A percentile compares a stretch with the other conserved stretches of the same genome.
Evolutionary conservation across 1,140 invertebrate species (phyloP).

Genomic region (Hirudo medicinalis): DNA sequence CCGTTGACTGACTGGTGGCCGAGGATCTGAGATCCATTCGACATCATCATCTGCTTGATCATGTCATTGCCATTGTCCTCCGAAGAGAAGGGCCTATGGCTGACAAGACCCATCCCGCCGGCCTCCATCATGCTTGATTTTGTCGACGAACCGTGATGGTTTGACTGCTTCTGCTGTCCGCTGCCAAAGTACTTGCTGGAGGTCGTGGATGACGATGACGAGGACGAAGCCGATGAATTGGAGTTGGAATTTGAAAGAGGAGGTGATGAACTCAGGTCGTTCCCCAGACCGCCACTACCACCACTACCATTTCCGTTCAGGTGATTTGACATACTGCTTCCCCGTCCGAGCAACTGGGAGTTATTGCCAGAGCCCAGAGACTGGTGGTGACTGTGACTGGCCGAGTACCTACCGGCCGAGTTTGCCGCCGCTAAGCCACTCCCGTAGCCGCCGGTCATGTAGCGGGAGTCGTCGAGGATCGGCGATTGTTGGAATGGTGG

Average conservation of each 20-base stretch:
- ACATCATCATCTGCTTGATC: neutral
- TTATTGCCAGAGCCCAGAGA: neutral
- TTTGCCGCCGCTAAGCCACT: neutral
- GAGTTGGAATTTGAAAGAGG: neutral
- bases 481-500: conserved; percentile 11
- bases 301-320: neutral
- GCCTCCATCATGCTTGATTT: neutral
- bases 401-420: neutral
- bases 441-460: too few relatives aligned
- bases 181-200: neutral
- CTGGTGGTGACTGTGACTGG: neutral
- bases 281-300: neutral
- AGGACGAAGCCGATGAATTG: neutral
- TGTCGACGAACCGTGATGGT: too few relatives aligned
- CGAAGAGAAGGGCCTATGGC: neutral
- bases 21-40: neutral
- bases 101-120: neutral
- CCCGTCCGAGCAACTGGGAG: neutral
- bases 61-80: neutral
- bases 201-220: neutral
- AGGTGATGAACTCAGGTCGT: neutral
- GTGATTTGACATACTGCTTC: neutral
- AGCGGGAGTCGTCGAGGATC: conserved; percentile 2
- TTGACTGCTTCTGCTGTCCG: neutral
- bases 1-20: neutral